A percentile compares a stretch with the other conserved stretches of the same genome.
These are phyloP conservation scores for Danio kyathit DNA, from an alignment of 2,797 vertebrate species.

Conservation along the genomic window DNA sequence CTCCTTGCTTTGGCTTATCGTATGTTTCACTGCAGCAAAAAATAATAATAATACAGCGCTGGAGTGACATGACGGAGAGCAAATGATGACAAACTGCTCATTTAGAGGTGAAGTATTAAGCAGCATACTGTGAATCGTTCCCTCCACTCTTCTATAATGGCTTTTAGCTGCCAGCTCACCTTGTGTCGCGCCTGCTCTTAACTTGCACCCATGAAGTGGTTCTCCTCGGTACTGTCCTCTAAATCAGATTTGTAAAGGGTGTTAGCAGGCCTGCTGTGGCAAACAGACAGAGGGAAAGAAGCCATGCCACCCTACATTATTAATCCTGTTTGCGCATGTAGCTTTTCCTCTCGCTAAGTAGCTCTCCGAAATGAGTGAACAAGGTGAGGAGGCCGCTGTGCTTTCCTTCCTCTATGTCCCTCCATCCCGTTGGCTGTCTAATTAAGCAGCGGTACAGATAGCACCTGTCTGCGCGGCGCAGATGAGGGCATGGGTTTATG, in stretches of 20 bases:
- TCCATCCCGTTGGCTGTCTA: slow-evolving; percentile 50
- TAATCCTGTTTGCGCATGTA: slow-evolving; percentile 64
- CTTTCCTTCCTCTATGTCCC: slow-evolving; percentile 38
- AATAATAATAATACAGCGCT: neutral
- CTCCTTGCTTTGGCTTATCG: neutral
- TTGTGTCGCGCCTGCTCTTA: slow-evolving; percentile 48
- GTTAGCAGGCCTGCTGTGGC: slow-evolving; percentile 59
- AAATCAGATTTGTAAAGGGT: slow-evolving; percentile 63
- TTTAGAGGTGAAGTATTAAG: slow-evolving; percentile 4
- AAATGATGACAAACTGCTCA: slow-evolving; percentile 1
- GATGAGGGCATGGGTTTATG: slow-evolving; percentile 57
- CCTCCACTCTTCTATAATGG: neutral
- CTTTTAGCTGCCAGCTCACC: slow-evolving; percentile 3
- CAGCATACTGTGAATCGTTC: neutral
- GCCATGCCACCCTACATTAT: slow-evolving; percentile 55
- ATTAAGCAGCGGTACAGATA: slow-evolving; percentile 57
- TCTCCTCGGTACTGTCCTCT: slow-evolving; percentile 34
- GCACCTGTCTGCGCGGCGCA: slow-evolving; percentile 56
- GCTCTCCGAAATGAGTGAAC: slow-evolving; percentile 53
- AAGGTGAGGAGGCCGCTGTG: slow-evolving; percentile 33
- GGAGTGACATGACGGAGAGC: neutral
- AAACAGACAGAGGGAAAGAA: slow-evolving; percentile 48
- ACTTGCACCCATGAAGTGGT: slow-evolving; percentile 25
- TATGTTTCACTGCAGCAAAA: neutral
- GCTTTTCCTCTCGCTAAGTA: slow-evolving; percentile 59